Base-by-base conservation (phyloP, 2,888 invertebrate genomes). In the Chloroclysta siterata region DNA sequence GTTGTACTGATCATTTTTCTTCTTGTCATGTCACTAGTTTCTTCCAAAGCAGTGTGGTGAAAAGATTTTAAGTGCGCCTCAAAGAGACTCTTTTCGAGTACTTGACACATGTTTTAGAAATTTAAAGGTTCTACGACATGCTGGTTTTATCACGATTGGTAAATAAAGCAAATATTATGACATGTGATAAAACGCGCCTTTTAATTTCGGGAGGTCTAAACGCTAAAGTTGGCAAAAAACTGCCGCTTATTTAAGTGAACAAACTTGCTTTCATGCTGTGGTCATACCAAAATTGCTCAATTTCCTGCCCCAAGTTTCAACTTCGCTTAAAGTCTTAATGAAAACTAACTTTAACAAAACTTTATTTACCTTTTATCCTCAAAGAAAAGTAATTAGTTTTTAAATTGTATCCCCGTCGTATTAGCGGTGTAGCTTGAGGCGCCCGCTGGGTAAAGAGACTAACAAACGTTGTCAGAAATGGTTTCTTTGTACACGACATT, bases 201-300 rank as follows among this genome's bases (percentile, higher is more conserved):
- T 33, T 8, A 1, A 8, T 33, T 33, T 33, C 8, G 8, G 22
- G 22, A 3, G 22, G 8, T 33, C 33, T 33, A 33, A 33, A 5
- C 33, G 33, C 5, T 33, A 39, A 39, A 10, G 36, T 39, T 39
- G 1, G 36, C 36, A 17, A 17, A n/a, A 46, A 44, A 29, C 53
- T 36, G 46, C 29, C 33, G 46, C 36, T 51, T 42, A 6, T 42
- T 50, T 11, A 15, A 46, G 53, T 48, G 41, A 36, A 33, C 56
- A 33, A 57, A 53, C 58, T 53, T 44, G 72, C 80, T 80, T 79
- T 82, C 77, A 46, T 22, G 36, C 63, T 63, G 50, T 44, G 58
- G 76, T 83, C 81, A 83, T 80, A 74, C 78, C 77, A 72, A 87
- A 88, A 89, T 88, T 88, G 87, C 81, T 85, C 81, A 89, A 88